phyloP scores from a whole-genome alignment of 2,888 invertebrate species.

The Oligia fasciuncula region DNA sequence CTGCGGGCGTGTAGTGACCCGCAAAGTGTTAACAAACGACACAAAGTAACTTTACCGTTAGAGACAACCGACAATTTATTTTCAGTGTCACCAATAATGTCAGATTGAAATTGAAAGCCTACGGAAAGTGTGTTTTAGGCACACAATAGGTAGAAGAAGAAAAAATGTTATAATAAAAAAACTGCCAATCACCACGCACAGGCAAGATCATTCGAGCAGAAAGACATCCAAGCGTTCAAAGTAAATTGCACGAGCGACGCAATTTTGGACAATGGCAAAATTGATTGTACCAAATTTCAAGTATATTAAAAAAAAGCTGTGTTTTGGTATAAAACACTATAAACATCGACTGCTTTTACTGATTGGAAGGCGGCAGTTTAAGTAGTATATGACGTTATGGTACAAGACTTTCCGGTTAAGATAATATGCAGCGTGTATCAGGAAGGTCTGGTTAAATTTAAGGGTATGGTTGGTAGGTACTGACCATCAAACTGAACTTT shows the following conservation, averaged over 20 bases:
- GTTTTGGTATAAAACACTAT: background rate
- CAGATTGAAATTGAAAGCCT: background rate
- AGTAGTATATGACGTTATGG: no score
- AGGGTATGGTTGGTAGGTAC: background rate
- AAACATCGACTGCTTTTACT: background rate
- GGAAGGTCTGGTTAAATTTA: background rate
- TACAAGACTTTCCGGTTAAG: background rate
- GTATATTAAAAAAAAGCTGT: background rate
- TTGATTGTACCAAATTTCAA: constrained; percentile 33
- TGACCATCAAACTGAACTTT: background rate
- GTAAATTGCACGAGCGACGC: constrained; percentile 30
- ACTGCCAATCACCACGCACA: constrained; percentile 19
- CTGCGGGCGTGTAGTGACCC: background rate
- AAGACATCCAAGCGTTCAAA: constrained; percentile 33
- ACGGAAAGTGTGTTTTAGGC: constrained; percentile 13
- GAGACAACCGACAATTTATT: background rate
- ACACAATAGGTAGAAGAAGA: constrained; percentile 1
- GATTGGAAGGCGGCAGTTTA: background rate
- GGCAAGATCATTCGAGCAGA: constrained; percentile 37
- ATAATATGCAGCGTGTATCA: background rate
- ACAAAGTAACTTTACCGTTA: background rate
- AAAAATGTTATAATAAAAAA: constrained; percentile 1
- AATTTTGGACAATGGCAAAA: constrained; percentile 35
- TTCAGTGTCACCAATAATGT: background rate
- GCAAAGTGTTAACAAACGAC: background rate